Evolutionary conservation across 2,113 vertebrate genomes (phyloP), one percentile per base, ranked within the genome.

Genomic region (Hippocampus barbouri): DNA sequence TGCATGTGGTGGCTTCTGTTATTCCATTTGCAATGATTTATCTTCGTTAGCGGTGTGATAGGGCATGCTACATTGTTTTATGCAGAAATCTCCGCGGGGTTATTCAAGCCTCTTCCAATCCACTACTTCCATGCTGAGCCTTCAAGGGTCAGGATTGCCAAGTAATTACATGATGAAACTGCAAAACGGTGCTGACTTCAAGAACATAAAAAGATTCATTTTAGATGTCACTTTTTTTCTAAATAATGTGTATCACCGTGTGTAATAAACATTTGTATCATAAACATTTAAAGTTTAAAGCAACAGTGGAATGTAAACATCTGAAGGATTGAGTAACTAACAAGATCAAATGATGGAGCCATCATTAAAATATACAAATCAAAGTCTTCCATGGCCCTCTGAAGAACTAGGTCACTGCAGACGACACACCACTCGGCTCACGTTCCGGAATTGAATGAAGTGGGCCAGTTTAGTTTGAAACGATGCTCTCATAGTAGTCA

Each of bases 91-190:
- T 81, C 70, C 72, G 41, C 65, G 60, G 75, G 66, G 66, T 68
- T 66, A 30, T 54, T 73, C 41, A 63, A 66, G 72, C 71, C 61
- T 71, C 71, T 57, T 70, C n/a, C 62, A 77, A 74, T 80, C 76
- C 68, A 27, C 64, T 72, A 54, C 70, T 40, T 81, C 68, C 70
- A 30, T 70, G 27, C 54, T 75, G 74, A 40, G 21, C 59, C 63
- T 73, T 83, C 66, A 72, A 49, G 77, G 83, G 82, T 69, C 45
- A 76, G 67, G 77, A 79, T 30, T 79, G 80, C 71, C 76, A 79
- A 71, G 62, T 88, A 89, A 89, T 86, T 85, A 79, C 72, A 87
- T 86, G 77, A 89, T 83, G 71, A 84, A 70, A 73, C 73, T 81
- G 53, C 80, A 90, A 57, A 57, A 90, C 85, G 81, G 59, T 66